Base-by-base conservation (phyloP, 2,888 invertebrate species). In the Oligia fasciuncula region DNA sequence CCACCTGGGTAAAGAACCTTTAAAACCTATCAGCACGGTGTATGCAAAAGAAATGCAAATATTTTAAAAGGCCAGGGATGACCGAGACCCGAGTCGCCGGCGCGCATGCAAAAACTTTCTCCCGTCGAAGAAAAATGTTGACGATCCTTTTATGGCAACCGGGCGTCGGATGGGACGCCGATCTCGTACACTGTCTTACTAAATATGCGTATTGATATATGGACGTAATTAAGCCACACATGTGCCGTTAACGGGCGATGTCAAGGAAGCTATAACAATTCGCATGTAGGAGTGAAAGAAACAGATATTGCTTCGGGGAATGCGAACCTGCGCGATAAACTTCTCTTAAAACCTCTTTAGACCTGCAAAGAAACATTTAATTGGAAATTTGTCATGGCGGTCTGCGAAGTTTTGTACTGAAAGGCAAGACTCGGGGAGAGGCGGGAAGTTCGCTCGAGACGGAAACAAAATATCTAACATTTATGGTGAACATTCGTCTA, bases 31-130 rank as follows among this genome's bases (percentile, higher is more conserved):
- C 90, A 88, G 85, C 90, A 89, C 88, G 87, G 84, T 89, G 90
- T 93, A 91, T 93, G 93, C 92, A 93, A 93, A 93, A 93, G 94
- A 94, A 95, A 96, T 95, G 94, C 95, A 95, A 95, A 95, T 95
- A 94, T 94, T 90, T 95, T 94, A 94, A 95, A 93, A 93, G 94
- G 92, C 91, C 85, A 81, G 91, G 91, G 93, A 93, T 92, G 94
- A 91, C 92, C 92, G 89, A 91, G 94, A 91, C 57, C 92, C 92
- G 89, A 91, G 88, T 80, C 90, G 80, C 66, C 83, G 77, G 73
- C 76, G 68, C 69, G 85, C 82, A 82, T 87, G 83, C 85, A 87
- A 94, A 95, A 95, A 95, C 96, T 96, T 96, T 96, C 96, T 92
- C 95, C 89, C 87, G 75, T 62, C 85, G 86, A 91, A 91, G 93